Conservation (phyloP, 2,113 vertebrate species). For the Gasterosteus aculeatus region DNA sequence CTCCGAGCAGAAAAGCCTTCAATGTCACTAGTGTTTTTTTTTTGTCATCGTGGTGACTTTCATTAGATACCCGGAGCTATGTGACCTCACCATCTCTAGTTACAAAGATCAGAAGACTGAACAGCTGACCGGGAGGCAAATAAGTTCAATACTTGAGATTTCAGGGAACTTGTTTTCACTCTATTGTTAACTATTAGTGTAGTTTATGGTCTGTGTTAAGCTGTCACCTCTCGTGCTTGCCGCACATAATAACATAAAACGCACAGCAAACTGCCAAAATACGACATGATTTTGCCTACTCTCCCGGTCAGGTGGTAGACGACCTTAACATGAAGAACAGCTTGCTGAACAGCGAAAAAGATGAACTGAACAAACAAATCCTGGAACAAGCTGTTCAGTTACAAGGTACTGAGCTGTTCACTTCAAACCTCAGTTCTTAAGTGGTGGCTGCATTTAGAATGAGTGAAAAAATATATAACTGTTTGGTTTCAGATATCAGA, state of each 20-base stretch:
- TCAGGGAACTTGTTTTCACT: background rate
- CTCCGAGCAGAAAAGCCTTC: background rate
- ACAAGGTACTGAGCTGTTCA: slow-evolving; percentile 80
- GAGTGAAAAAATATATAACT: background rate
- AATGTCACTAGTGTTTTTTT: background rate
- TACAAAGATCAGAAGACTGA: background rate
- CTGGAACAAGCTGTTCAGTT: slow-evolving; percentile 86
- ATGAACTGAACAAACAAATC: slow-evolving; percentile 85
- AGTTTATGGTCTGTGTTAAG: background rate
- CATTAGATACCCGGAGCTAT: background rate
- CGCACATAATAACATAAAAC: background rate
- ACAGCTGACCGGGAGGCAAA: background rate
- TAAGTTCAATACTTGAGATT: background rate
- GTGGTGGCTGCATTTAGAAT: background rate
- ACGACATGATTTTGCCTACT: background rate
- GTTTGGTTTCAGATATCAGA: slow-evolving; percentile 81
- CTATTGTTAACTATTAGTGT: background rate
- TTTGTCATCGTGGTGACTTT: background rate
- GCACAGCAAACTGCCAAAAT: background rate
- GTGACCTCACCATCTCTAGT: background rate
- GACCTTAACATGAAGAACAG: slow-evolving; percentile 91
- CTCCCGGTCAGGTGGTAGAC: slow-evolving; percentile 82
- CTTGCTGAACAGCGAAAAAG: slow-evolving; percentile 87
- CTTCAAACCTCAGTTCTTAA: background rate
- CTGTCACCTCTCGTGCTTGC: background rate